Percentiles rank a stretch among this genome's conserved stretches.
Evolutionary conservation across 2,888 invertebrate species (phyloP).

Genomic region (Cantharis lateralis): DNA sequence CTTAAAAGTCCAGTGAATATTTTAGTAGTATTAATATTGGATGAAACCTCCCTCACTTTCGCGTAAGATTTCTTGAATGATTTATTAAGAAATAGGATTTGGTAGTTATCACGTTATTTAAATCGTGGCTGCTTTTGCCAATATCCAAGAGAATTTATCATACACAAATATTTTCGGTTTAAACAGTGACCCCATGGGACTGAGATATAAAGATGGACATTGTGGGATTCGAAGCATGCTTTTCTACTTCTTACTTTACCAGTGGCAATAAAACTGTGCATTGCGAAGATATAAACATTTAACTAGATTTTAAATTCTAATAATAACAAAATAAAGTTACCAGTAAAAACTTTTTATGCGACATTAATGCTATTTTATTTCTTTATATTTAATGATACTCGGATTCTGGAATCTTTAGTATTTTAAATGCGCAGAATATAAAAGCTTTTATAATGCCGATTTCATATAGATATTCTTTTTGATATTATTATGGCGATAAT

Average conservation of each 20-base stretch:
- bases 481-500: background rate
- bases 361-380: background rate
- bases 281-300: background rate
- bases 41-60: background rate
- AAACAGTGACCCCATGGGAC: background rate
- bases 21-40: background rate
- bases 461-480: background rate
- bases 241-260: background rate
- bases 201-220: background rate
- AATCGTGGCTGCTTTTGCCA: background rate
- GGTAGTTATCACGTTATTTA: slow-evolving; percentile 3
- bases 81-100: background rate
- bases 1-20: background rate
- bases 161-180: background rate
- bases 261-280: background rate
- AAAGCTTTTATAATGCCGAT: background rate
- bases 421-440: background rate
- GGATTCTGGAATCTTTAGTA: background rate
- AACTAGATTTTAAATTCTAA: slow-evolving; percentile 1
- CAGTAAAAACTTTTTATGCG: background rate
- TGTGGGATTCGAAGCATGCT: background rate
- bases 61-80: background rate
- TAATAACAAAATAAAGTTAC: background rate
- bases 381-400: background rate
- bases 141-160: background rate